Evolutionary conservation across 2,888 invertebrate genomes (phyloP), one percentile per base, ranked within the genome.

Genomic region (Plutella xylostella): DNA sequence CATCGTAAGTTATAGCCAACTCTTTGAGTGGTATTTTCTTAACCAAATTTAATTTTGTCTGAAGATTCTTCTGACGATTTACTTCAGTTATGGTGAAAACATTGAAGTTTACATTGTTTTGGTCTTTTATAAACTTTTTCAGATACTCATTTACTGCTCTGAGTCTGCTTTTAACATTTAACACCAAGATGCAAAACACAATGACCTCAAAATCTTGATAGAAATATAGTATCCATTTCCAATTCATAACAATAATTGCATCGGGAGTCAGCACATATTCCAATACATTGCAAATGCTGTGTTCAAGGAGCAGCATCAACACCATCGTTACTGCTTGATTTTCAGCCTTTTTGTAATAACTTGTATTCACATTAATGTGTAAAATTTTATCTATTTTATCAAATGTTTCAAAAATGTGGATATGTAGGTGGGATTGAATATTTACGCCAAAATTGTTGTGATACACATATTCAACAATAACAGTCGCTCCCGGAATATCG

Each of bases 1-100:
- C 21, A n/a, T 49, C 39, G 39, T 51, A 52, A 4, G 34, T 39
- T 22, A 30, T 30, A 20, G 49, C 45, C 14, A 52, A 44, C 5
- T 49, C 46, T 4, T 31, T 34, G 20, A 50, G 22, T 35, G 45
- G 30, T 12, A 35, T 14, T 38, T n/a, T 38, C 31, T 22, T 42
- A 15, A 22, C 14, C n/a, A 35, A 31, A 1, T 11, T n/a, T 6
- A 12, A 12, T 5, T 4, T 9, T 6, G 11, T 14, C 14, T 39
- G 9, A n/a, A 19, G 19, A 19, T 25, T 6, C 11, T 6, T 28
- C 2, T 28, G 11, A 9, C n/a, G 9, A 12, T 4, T 28, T 4
- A n/a, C 28, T 12, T 3, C 7, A 28, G 28, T 12, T 3, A 28
- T 22, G 1, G 14, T 28, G 25, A 25, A 25, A 5, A 28, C 28